These are phyloP conservation scores for Tenualosa ilisha DNA, from an alignment of 2,797 vertebrate genomes.

Conservation along the genomic window DNA sequence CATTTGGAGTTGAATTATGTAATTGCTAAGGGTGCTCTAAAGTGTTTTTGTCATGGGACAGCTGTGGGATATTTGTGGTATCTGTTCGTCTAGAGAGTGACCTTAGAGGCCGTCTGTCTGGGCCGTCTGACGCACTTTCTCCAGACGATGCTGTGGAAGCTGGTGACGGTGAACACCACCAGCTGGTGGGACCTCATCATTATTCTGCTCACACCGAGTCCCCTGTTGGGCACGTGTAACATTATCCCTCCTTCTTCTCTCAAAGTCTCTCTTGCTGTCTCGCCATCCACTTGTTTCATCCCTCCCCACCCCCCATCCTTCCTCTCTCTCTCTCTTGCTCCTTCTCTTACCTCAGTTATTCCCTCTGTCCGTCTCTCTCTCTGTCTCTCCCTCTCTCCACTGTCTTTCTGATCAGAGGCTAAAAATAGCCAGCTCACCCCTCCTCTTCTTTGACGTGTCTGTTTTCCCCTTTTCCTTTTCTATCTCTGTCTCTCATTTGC, in stretches of 20 bases:
- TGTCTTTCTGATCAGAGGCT: slow-evolving; percentile 24
- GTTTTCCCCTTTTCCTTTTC: not conserved
- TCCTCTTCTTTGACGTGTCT: slow-evolving; percentile 23
- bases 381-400: not conserved
- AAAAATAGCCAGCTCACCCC: slow-evolving; percentile 20
- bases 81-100: not conserved
- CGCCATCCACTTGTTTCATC: not conserved
- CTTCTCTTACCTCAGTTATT: not conserved
- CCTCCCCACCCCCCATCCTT: not conserved
- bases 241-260: not conserved
- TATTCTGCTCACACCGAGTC: slow-evolving; percentile 15
- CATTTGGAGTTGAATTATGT: not conserved
- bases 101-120: slow-evolving; percentile 11
- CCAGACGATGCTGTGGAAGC: not conserved
- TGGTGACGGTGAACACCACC: slow-evolving; percentile 5
- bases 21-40: slow-evolving; percentile 1
- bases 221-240: slow-evolving; percentile 17
- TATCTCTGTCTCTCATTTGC: not conserved
- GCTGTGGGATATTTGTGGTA: not conserved
- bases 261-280: not conserved
- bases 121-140: slow-evolving; percentile 15
- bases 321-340: not conserved
- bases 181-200: slow-evolving; percentile 4
- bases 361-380: not conserved
- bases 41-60: not conserved